phyloP scores from a whole-genome alignment of 2,797 vertebrate species.

The Taeniopygia guttata region DNA sequence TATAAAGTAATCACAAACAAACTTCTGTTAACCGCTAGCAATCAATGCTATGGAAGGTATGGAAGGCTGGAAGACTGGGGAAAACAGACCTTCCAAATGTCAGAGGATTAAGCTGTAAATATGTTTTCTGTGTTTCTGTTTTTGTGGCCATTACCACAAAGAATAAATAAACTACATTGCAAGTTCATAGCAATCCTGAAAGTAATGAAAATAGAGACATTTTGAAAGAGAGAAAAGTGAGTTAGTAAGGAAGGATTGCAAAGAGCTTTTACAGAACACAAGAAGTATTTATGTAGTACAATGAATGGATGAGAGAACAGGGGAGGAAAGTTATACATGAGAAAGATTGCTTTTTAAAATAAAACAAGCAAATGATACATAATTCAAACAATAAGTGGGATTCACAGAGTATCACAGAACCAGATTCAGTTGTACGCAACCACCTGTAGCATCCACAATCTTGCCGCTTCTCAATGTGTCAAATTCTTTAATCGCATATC shows the following conservation, averaged over 20 bases:
- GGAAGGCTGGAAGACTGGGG: neutral
- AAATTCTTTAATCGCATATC: neutral
- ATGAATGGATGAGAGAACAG: neutral
- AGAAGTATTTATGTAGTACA: neutral
- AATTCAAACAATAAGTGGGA: neutral
- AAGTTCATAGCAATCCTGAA: neutral
- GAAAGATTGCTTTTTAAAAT: neutral
- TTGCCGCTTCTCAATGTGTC: neutral
- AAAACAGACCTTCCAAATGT: neutral
- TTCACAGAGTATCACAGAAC: neutral
- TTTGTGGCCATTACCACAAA: neutral
- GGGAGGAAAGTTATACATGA: neutral
- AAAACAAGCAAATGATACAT: neutral
- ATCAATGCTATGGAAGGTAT: rapidly evolving
- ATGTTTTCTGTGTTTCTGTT: neutral
- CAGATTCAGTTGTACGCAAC: neutral
- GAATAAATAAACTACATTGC: neutral
- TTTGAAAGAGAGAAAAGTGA: neutral
- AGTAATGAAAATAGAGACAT: neutral
- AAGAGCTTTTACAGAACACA: neutral
- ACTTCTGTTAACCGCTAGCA: neutral
- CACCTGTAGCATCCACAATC: neutral
- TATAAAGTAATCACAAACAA: neutral
- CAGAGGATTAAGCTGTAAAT: neutral
- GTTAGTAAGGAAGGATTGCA: neutral